Conservation (phyloP, 92 coral and sea anemone genomes). For the Chrysogorgia sp. region DNA sequence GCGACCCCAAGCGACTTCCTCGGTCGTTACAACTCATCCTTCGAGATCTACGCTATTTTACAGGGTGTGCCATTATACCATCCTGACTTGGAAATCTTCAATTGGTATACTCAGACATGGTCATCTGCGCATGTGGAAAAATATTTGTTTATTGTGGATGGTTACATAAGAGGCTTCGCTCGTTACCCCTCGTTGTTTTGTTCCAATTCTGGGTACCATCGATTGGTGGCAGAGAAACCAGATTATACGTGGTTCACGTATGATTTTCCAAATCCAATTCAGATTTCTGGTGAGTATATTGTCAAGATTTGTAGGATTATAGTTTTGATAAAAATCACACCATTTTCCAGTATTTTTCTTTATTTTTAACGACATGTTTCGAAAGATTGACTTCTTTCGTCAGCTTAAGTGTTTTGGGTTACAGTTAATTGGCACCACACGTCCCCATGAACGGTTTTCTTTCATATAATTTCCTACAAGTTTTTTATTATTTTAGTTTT, state of each 20-base stretch:
- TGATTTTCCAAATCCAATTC: neutral
- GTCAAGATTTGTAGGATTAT: neutral
- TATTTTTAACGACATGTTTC: no score
- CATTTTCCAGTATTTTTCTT: no score
- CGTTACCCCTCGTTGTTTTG: neutral
- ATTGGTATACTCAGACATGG: neutral
- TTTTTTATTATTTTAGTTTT: no score
- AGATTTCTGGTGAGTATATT: neutral
- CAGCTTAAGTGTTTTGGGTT: no score
- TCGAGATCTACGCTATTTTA: neutral
- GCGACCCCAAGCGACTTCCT: conserved; percentile 21
- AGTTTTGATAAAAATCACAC: no score
- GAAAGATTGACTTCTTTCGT: no score
- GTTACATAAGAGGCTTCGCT: neutral
- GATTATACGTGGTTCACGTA: neutral
- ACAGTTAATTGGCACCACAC: no score
- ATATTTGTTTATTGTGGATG: neutral
- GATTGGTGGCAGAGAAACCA: neutral
- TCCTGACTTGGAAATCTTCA: neutral
- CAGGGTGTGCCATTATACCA: neutral
- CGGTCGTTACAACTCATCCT: neutral
- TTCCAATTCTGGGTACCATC: neutral
- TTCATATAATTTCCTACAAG: no score
- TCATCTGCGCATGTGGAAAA: neutral
- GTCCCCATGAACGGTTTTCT: no score